Evolutionary conservation across 2,113 vertebrate species (phyloP).

Genomic region (Silurus meridionalis): DNA sequence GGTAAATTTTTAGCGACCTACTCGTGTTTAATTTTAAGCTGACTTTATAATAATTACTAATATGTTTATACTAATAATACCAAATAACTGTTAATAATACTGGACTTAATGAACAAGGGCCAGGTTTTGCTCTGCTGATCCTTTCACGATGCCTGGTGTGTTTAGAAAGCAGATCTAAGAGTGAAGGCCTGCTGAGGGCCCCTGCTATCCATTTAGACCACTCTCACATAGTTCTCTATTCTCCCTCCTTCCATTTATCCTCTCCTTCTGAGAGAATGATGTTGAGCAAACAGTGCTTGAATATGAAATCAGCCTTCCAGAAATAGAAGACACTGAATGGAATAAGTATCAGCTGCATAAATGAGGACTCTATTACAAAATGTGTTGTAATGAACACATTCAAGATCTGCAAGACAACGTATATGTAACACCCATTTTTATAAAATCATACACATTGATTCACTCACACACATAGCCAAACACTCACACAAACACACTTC

Average conservation of each 20-base stretch:
- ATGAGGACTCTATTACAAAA: background rate
- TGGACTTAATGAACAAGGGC: constrained; percentile 71
- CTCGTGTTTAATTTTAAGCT: constrained; percentile 50
- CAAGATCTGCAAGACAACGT: no score
- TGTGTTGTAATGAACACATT: background rate
- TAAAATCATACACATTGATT: no score
- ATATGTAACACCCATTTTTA: background rate
- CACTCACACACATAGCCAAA: background rate
- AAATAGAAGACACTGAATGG: constrained; percentile 20
- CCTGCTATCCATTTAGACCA: constrained; percentile 33
- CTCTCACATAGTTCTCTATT: constrained; percentile 33
- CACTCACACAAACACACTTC: background rate
- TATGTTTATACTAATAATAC: background rate
- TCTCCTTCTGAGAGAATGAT: constrained; percentile 14
- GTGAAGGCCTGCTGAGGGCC: constrained; percentile 32
- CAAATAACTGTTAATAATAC: constrained; percentile 48
- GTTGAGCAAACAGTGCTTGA: background rate
- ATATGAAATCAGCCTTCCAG: constrained; percentile 13
- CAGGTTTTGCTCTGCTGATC: constrained; percentile 61
- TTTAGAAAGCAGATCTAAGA: constrained; percentile 58
- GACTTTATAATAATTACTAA: constrained; percentile 64
- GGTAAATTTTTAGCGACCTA: constrained; percentile 53
- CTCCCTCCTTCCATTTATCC: constrained; percentile 17
- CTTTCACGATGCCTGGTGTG: constrained; percentile 59
- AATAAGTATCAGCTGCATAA: constrained; percentile 5